Base-by-base conservation (phyloP, 2,113 vertebrate genomes). In the Malurus alboscapulatus region DNA sequence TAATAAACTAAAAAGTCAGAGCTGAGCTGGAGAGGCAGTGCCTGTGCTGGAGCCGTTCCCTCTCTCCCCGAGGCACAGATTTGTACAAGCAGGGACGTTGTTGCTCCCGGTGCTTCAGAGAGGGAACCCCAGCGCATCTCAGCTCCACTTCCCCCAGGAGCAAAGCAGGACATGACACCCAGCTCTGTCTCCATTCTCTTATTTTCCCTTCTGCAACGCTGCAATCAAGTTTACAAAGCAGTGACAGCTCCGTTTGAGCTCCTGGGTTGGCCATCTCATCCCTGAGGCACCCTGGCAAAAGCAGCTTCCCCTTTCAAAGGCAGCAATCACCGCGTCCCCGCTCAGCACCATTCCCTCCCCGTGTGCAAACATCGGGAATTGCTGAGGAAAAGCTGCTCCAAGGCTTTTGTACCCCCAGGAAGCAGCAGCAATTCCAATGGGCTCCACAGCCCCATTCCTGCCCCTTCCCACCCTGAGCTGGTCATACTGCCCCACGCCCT, bases 61-160 rank as follows among this genome's bases (percentile, higher is more conserved):
- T 8, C 51, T 47, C 24, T 10, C 55, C 30, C 54, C 47, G 38
- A 14, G 55, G 44, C 9, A 4, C 22, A 19, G 29, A 7, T 32
- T 7, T 14, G 7, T 14, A 22, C 42, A 14, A 3, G 18, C 57
- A 18, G 36, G 38, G 53, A 18, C 3, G 0, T 12, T 0, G 3
- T n/a, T 22, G 13, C 25, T 24, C 30, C 40, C 27, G n/a, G 11
- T 34, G 34, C 45, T 74, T 48, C 5, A 7, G 3, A 27, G 25
- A 18, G 29, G 34, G 65, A 87, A 40, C 25, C 36, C 13, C n/a
- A 62, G 42, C 54, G 36, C 27, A 1, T 6, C 5, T 6, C 68
- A 17, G 1, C 1, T 10, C 61, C 44, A 11, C n/a, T 22, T 40
- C 44, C 36, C 34, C 0, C 1, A 12, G 47, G 27, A 44, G 51